phyloP scores from a whole-genome alignment of 2,113 vertebrate genomes.

The Pelecanus crispus region DNA sequence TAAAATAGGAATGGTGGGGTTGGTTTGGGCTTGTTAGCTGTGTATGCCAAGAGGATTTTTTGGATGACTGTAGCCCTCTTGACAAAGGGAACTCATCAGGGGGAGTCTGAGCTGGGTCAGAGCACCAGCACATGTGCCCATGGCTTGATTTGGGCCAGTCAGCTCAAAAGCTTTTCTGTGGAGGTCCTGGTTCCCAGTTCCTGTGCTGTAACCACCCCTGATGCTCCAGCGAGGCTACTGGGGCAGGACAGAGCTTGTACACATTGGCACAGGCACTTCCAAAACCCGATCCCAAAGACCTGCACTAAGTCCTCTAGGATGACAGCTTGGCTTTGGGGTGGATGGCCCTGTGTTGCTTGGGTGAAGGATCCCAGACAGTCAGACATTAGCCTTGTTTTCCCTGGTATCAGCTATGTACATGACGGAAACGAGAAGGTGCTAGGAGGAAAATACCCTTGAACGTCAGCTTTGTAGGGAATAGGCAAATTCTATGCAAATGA shows the following conservation, averaged over 20 bases:
- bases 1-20: not conserved
- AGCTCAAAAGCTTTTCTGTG: not conserved
- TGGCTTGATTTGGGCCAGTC: not conserved
- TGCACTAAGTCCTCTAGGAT: not conserved
- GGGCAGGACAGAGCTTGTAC: not conserved
- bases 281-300: not conserved
- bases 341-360: not conserved
- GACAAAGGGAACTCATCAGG: not conserved
- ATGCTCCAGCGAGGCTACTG: rapidly evolving
- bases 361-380: rapidly evolving
- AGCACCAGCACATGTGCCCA: not conserved
- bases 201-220: not conserved
- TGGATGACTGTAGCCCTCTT: not conserved
- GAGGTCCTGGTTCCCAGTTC: not conserved
- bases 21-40: constrained; percentile 13
- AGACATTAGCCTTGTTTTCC: not conserved
- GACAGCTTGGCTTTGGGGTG: not conserved
- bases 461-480: not conserved
- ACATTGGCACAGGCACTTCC: rapidly evolving
- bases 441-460: not conserved
- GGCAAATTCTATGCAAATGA: not conserved
- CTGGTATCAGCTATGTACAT: rapidly evolving
- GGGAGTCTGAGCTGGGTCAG: not conserved
- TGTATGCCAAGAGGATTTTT: not conserved
- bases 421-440: not conserved